Base-by-base conservation (phyloP, 2,113 vertebrate species). In the Prochilodus magdalenae region DNA sequence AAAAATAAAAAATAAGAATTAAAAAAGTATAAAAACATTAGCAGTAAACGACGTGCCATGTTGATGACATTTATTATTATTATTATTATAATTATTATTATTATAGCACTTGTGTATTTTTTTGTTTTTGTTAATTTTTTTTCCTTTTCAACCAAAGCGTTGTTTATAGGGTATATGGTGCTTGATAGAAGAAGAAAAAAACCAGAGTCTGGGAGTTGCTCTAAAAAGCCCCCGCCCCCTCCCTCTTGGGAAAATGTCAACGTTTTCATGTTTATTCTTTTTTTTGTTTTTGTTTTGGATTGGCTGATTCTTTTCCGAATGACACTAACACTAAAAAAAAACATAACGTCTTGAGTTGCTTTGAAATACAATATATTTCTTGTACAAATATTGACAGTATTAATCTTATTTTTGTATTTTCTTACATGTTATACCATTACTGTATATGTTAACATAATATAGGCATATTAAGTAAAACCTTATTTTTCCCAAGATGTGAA, bases 371-470 rank as follows among this genome's bases (percentile, higher is more conserved):
- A 95, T 97, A 97, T 97, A 97, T 93, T 98, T 98, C 95, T 96
- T 96, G 95, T 97, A 97, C 96, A 95, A 95, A 94, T 92, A 96
- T 96, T 96, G 95, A 98, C 98, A 99, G 98, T 99, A 99, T 99
- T 99, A 99, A 99, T 97, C 97, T 98, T 98, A 99, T 99, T 98
- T 99, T 99, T 99, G 94, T 99, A 99, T 98, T 97, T 98, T 99
- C 95, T 96, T 97, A 98, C 95, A 95, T 96, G 95, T 95, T 95
- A 94, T 96, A 97, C 95, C 96, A 97, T 97, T 96, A 96, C 96
- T 97, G 96, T 98, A 96, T 94, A 90, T 96, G 94, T 96, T 96
- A 96, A 95, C 95, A 93, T 93, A 95, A 91, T 91, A 93, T 90
- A 91, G 89, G 88, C 90, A 90, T 92, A 90, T 90, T 87, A 88